Evolutionary conservation across 1,140 invertebrate genomes (phyloP).

Genomic region (Bombus confusus): DNA sequence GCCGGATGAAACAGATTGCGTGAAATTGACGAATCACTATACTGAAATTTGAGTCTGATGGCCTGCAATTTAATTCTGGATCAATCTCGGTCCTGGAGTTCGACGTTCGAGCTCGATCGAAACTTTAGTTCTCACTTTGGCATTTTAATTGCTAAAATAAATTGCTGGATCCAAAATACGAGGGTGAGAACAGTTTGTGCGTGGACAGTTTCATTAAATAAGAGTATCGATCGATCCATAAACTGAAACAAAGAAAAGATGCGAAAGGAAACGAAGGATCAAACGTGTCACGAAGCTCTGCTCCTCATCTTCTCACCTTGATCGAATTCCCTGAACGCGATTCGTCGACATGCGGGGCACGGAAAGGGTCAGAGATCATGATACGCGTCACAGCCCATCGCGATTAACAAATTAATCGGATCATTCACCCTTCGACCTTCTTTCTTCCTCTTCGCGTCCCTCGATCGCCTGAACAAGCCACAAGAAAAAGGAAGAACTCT

Average conservation of each 20-base stretch:
- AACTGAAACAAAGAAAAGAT: not conserved
- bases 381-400: not conserved
- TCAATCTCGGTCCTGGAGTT: not conserved
- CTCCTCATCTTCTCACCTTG: slow-evolving; percentile 28
- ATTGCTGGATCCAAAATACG: not conserved
- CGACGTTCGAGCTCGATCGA: too few relatives aligned
- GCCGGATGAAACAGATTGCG: not conserved
- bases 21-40: not conserved
- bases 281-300: slow-evolving; percentile 19
- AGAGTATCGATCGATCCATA: slow-evolving; percentile 24
- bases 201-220: not conserved
- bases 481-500: not conserved
- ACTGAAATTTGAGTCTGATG: not conserved
- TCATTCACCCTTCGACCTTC: slow-evolving; percentile 7
- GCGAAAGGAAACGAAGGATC: slow-evolving; percentile 6
- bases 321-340: slow-evolving; percentile 8
- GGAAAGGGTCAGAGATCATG: slow-evolving; percentile 11
- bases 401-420: slow-evolving; percentile 36
- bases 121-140: not conserved
- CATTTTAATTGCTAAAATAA: not conserved
- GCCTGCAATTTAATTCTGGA: not conserved
- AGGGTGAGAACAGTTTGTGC: not conserved
- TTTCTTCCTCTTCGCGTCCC: not conserved
- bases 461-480: slow-evolving; percentile 1
- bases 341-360: slow-evolving; percentile 5